Conservation (phyloP, 2,797 vertebrate species). For the Luscinia megarhynchos region DNA sequence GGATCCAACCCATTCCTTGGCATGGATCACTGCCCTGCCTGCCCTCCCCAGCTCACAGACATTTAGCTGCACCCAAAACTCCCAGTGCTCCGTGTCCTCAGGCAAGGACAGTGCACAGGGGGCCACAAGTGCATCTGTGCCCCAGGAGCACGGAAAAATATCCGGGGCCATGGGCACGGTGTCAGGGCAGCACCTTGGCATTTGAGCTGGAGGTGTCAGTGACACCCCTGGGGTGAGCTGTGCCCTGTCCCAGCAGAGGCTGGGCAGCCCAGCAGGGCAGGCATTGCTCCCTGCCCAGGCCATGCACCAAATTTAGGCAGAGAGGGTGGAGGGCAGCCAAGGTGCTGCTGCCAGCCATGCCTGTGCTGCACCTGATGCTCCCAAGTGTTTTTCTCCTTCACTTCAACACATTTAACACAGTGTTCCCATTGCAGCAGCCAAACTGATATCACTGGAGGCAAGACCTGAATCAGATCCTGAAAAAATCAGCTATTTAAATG, state of each 20-base stretch:
- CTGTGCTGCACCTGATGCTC: not conserved
- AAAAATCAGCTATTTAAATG: slow-evolving; percentile 33
- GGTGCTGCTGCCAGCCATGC: not conserved
- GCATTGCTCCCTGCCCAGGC: not conserved
- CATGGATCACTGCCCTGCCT: accelerated
- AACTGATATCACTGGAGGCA: slow-evolving; percentile 39
- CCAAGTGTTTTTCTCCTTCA: slow-evolving; percentile 31
- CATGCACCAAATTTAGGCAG: not conserved
- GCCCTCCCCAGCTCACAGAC: not conserved
- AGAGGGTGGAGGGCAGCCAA: not conserved
- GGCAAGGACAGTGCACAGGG: accelerated
- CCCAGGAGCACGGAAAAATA: not conserved
- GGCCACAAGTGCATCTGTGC: not conserved
- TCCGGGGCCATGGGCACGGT: accelerated
- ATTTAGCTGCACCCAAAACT: not conserved
- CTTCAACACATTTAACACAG: not conserved
- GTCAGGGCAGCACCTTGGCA: not conserved
- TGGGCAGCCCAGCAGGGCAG: not conserved
- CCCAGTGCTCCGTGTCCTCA: not conserved
- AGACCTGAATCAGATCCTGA: slow-evolving; percentile 29
- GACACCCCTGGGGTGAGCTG: accelerated
- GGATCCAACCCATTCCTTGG: not conserved
- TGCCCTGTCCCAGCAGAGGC: not conserved
- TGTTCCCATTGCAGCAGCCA: slow-evolving; percentile 12
- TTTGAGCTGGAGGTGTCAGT: not conserved